These are phyloP conservation scores for Spongilla lacustris DNA, from an alignment of 37 sponge, comb jelly and placozoan species.

Conservation along the genomic window DNA sequence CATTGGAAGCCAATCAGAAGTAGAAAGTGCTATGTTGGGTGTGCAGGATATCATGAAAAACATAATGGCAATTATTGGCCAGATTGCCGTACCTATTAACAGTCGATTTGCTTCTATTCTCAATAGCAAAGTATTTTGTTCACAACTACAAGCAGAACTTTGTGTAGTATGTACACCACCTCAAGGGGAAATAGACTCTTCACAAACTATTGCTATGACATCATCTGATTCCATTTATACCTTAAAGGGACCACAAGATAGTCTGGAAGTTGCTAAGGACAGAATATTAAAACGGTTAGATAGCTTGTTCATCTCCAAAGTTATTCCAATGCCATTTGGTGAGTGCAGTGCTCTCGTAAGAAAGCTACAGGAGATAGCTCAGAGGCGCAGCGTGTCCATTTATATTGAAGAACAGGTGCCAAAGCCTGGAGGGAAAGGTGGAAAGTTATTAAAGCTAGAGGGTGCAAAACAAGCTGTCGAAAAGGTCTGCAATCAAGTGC, in stretches of 20 bases:
- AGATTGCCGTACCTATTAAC: too few species aligned
- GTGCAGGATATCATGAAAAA: too few species aligned
- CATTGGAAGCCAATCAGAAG: background rate
- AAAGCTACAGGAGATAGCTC: conserved; percentile 30
- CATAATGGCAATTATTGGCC: too few species aligned
- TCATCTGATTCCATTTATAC: background rate
- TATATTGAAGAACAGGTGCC: background rate
- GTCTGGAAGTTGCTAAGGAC: conserved; percentile 17
- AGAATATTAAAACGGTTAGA: conserved; percentile 14
- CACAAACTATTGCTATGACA: too few species aligned
- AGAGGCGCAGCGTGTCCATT: background rate
- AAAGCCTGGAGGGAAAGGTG: conserved; percentile 16
- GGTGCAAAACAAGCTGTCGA: background rate
- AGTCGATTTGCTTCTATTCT: too few species aligned
- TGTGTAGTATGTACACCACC: too few species aligned
- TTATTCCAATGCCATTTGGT: background rate
- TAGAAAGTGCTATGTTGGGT: too few species aligned
- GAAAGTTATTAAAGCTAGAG: conserved; percentile 15
- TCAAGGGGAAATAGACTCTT: too few species aligned
- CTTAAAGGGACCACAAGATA: conserved; percentile 42
- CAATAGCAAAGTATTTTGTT: too few species aligned
- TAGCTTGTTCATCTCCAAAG: background rate
- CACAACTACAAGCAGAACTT: too few species aligned
- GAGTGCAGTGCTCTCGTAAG: conserved; percentile 8
- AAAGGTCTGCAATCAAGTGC: conserved; percentile 6